These are phyloP conservation scores for Martes martes DNA, from an alignment of 2,113 vertebrate species.

Conservation along the genomic window DNA sequence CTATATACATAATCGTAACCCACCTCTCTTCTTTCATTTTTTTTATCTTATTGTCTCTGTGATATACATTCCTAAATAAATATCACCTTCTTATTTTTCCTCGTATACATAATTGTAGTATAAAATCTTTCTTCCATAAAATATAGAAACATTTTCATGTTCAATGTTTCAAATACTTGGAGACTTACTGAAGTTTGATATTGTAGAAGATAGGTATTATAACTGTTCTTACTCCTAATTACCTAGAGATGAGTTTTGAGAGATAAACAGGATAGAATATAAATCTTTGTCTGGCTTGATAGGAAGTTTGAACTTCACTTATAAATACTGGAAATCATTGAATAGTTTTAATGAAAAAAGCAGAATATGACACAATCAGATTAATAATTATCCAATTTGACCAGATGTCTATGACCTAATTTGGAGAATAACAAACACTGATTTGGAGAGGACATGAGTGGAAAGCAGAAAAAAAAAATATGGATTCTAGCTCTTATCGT, in stretches of 20 bases:
- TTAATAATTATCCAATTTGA: neutral
- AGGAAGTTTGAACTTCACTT: neutral
- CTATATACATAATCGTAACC: neutral
- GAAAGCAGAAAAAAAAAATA: neutral
- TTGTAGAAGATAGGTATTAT: neutral
- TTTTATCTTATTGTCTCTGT: neutral
- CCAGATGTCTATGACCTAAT: neutral
- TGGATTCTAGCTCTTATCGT: neutral
- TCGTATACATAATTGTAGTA: neutral
- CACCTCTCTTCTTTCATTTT: neutral
- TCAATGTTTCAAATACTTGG: neutral
- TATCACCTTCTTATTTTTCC: neutral
- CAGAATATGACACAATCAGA: neutral
- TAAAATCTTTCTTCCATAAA: neutral
- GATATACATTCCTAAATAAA: neutral
- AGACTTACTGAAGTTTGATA: neutral
- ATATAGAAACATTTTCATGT: neutral
- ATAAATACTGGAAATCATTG: neutral
- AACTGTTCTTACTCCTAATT: neutral
- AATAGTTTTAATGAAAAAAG: neutral
- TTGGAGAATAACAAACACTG: neutral
- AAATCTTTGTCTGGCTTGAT: neutral
- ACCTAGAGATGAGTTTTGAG: neutral
- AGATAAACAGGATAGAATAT: neutral
- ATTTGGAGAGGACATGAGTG: neutral